phyloP scores from a whole-genome alignment of 23 tunicate species.

The Trididemnum clinides region DNA sequence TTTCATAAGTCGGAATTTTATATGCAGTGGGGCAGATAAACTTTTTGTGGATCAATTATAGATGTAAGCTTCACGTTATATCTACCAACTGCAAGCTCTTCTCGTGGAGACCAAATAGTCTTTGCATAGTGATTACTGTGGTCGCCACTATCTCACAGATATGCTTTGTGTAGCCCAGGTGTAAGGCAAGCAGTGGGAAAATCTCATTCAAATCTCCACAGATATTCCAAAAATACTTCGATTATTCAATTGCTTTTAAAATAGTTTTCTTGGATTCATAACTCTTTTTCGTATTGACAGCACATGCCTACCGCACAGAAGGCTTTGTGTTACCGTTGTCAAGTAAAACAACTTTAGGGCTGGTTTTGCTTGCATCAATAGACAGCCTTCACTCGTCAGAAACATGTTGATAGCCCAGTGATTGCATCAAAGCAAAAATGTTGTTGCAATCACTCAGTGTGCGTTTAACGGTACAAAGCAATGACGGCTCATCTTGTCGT shows the following conservation, averaged over 20 bases:
- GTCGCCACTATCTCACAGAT: constrained; percentile 46
- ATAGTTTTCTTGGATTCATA: constrained; percentile 1
- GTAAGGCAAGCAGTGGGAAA: constrained; percentile 24
- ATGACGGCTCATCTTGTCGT: no score
- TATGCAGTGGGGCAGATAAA: not conserved
- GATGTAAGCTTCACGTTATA: constrained; percentile 32
- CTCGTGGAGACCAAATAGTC: constrained; percentile 32
- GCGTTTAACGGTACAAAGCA: no score
- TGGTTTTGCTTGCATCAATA: constrained; percentile 1
- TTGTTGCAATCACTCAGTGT: no score
- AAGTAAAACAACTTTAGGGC: constrained; percentile 4
- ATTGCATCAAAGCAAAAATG: no score
- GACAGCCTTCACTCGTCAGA: constrained; percentile 1
- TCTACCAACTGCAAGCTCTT: constrained; percentile 16
- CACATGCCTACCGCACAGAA: not conserved
- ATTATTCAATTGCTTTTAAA: not conserved
- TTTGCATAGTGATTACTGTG: constrained; percentile 40
- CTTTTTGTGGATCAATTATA: constrained; percentile 15
- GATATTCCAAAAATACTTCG: constrained; percentile 26
- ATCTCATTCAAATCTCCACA: constrained; percentile 37
- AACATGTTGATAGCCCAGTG: no score
- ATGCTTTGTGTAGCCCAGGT: constrained; percentile 32
- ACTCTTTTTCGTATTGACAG: no score
- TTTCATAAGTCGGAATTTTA: constrained; percentile 6
- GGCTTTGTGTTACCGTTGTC: not conserved